Base-by-base conservation (phyloP, 2,113 vertebrate species). In the Bubo blakistoni region DNA sequence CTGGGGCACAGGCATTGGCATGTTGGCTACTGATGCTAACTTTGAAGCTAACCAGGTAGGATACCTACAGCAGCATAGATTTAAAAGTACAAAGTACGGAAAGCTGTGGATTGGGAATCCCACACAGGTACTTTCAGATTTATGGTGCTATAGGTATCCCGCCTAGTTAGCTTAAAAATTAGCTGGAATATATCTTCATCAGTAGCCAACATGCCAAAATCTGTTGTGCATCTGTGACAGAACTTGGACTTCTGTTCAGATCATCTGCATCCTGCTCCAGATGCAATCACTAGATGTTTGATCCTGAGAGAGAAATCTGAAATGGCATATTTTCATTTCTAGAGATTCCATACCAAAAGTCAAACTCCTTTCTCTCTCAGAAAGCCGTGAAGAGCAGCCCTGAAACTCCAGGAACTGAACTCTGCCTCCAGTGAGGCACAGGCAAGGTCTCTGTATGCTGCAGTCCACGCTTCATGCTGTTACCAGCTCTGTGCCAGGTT, bases 401-500 rank as follows among this genome's bases (percentile, higher is more conserved):
- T 54, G 77, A 59, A 66, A 13, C 38, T 62, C 18, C 71, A 73
- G 63, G 73, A 26, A 5, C 0, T 19, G 44, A 36, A 7, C 57
- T n/a, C 66, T 79, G 26, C 26, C 59, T 70, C 20, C 27, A 47
- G 52, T 0, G 0, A 82, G 58, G 26, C 30, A 3, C 17, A 30
- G 67, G 40, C 46, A 63, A 86, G 67, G 32, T 20, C 36, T 73
- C 49, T 24, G 16, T 10, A 16, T 0, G 4, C 52, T 61, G 46
- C 74, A 57, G 36, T 15, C 49, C 30, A 2, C 0, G 1, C 15
- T 91, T 72, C 2, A 0, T 0, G 1, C 46, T 11, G 1, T n/a
- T 9, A 25, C 20, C 49, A 66, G 40, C 34, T 86, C 7, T 0
- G 22, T 30, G 52, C 32, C 57, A 29, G 10, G 12, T 34, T 63